phyloP scores from a whole-genome alignment of 2,797 vertebrate species.

The Chelon labrosus region DNA sequence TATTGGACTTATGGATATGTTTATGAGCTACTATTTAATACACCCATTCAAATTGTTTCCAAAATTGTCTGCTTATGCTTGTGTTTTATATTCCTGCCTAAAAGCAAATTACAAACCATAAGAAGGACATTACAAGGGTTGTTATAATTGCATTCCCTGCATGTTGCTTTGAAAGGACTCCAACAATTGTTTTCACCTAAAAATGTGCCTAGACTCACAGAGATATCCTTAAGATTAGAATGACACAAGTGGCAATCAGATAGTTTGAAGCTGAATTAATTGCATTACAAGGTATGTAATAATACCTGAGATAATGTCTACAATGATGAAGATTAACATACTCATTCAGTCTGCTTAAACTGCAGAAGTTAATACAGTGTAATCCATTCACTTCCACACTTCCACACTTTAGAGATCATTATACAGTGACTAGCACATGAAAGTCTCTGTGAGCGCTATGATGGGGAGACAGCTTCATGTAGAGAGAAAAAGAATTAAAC shows the following conservation, averaged over 20 bases:
- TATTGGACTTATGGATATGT: neutral
- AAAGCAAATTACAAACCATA: neutral
- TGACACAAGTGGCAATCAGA: neutral
- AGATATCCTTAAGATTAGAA: neutral
- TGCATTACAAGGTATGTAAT: conserved; percentile 1
- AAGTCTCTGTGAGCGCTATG: conserved; percentile 41
- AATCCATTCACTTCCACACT: conserved; percentile 31
- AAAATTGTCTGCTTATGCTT: neutral
- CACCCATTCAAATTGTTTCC: no score
- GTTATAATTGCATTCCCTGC: neutral
- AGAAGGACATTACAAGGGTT: neutral
- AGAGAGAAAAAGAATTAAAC: conserved; percentile 55
- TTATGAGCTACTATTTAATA: no score
- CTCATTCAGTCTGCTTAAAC: conserved; percentile 36
- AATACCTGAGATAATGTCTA: conserved; percentile 18
- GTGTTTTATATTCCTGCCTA: neutral
- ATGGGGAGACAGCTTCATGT: conserved; percentile 42
- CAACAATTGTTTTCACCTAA: neutral
- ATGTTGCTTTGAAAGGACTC: neutral
- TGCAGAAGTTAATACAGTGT: conserved; percentile 34
- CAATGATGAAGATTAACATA: conserved; percentile 34
- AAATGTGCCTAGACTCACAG: neutral
- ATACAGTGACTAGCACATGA: conserved; percentile 48
- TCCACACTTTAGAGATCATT: conserved; percentile 55
- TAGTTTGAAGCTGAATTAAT: conserved; percentile 8